phyloP scores from a whole-genome alignment of 2,113 vertebrate species.

The Cyprinodon brontotheroides region DNA sequence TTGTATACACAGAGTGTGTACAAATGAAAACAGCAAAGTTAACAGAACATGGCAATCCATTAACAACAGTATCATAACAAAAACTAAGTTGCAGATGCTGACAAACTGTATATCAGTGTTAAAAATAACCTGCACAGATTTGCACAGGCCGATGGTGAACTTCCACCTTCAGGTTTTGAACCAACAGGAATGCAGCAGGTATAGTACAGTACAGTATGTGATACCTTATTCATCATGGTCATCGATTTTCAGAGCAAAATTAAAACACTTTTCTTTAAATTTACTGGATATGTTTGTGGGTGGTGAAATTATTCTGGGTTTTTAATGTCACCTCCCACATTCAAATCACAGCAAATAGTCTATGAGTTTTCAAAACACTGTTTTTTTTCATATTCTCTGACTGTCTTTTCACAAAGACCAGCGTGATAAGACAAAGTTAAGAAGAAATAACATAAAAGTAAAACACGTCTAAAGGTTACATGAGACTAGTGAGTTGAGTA shows the following conservation, averaged over 20 bases:
- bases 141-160: too few relatives aligned
- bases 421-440: not conserved
- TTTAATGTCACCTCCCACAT: slow-evolving; percentile 7
- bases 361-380: not conserved
- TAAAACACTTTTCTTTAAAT: not conserved
- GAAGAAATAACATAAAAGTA: not conserved
- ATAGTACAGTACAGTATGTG: too few relatives aligned
- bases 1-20: too few relatives aligned
- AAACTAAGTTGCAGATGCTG: too few relatives aligned
- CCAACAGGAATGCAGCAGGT: not conserved
- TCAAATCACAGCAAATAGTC: not conserved
- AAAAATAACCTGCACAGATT: too few relatives aligned
- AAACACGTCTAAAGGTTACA: not conserved
- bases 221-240: not conserved
- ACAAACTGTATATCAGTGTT: too few relatives aligned
- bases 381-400: not conserved
- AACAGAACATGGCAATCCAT: too few relatives aligned
- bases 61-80: too few relatives aligned
- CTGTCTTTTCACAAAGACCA: not conserved
- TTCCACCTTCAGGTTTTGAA: not conserved
- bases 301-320: not conserved
- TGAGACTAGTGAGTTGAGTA: not conserved
- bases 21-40: too few relatives aligned
- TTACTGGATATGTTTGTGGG: not conserved
- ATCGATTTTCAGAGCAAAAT: not conserved